These are phyloP conservation scores for Hanleya hanleyi DNA, from an alignment of 2,888 invertebrate species.

Conservation along the genomic window DNA sequence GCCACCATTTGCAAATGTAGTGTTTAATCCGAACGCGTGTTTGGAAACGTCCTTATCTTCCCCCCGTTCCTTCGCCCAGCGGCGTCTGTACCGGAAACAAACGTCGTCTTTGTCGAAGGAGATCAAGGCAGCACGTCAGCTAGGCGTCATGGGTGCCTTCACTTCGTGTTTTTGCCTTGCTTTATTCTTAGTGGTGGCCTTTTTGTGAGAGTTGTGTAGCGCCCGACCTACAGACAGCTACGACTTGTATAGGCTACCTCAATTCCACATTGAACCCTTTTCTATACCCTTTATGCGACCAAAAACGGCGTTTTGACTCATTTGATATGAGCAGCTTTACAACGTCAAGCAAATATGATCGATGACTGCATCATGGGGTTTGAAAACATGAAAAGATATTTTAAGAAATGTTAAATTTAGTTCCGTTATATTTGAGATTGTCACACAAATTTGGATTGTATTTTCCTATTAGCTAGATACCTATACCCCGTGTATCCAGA, in stretches of 20 bases:
- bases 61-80: constrained; percentile 2
- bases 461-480: too few species aligned
- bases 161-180: constrained; percentile 78
- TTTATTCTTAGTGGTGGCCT: constrained; percentile 77
- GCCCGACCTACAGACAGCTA: constrained; percentile 72
- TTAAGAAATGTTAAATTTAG: too few species aligned
- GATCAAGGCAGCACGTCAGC: constrained; percentile 77
- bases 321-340: constrained; percentile 50
- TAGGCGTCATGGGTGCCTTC: constrained; percentile 78
- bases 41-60: constrained; percentile 16
- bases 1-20: background rate
- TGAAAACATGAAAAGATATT: too few species aligned
- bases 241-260: constrained; percentile 76
- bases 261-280: constrained; percentile 76
- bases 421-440: too few species aligned
- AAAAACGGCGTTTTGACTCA: constrained; percentile 47
- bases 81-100: constrained; percentile 32
- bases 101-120: constrained; percentile 67
- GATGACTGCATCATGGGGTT: too few species aligned
- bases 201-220: constrained; percentile 75
- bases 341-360: constrained; percentile 29
- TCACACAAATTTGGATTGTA: too few species aligned
- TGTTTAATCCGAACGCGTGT: background rate
- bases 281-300: constrained; percentile 76
- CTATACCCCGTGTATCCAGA: too few species aligned